Evolutionary conservation across 2,888 invertebrate genomes (phyloP), one percentile per base, ranked within the genome.

Genomic region (Atrina japonica): DNA sequence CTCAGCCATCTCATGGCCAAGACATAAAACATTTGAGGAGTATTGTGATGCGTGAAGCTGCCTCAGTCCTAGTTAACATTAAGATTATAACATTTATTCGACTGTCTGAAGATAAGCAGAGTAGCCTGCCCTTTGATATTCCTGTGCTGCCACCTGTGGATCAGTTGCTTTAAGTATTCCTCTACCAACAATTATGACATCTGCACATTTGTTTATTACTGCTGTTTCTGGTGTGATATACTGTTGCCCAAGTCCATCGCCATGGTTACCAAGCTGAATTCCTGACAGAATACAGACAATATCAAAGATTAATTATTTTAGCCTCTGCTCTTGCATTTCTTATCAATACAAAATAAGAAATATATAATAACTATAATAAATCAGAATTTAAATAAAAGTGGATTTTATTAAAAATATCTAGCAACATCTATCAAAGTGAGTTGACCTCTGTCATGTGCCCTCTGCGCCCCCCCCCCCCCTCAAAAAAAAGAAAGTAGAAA

Each of bases 141-240:
- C 90, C 63, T 93, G 90, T 11, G 96, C 95, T 60, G 94, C 93
- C 49, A 91, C 91, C 68, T 93, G 93, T 30, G 95, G 94, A 88
- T 94, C 93, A 6, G 72, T 68, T 11, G 90, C 87, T 47, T 88
- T 77, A 0, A 90, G 88, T 78, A 99, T 96, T 0, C 97, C 99
- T 80, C 99, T 93, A 0, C 99, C 99, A 0, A 99, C 98, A 11
- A 99, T 97, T 30, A 96, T 95, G 52, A 99, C 92, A 91, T 99
- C 99, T 47, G 96, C 97, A 25, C 96, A 96, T 77, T 94, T 93
- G 58, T 95, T 93, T 52, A 94, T 89, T 5, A 99, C 93, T 3
- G 96, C 96, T 80, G 93, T 93, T 78, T 95, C 94, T 0, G 98
- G 97, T 16, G 95, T 94, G 74, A 95, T 94, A 89, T 99, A 99